Evolutionary conservation across 2,113 vertebrate species (phyloP).

Genomic region (Otocyon megalotis): DNA sequence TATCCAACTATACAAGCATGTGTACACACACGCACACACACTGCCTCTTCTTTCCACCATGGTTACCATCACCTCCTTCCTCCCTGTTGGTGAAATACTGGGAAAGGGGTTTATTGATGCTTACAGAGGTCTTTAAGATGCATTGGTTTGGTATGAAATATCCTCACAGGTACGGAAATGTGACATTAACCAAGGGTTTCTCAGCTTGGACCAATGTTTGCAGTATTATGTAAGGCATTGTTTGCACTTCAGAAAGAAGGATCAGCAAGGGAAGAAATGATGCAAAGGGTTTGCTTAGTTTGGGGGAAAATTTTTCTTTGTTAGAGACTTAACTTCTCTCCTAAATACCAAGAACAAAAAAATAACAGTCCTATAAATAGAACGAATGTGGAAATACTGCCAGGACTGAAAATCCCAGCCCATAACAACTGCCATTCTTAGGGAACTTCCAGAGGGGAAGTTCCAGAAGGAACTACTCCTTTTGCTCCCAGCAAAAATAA

Average conservation of each 20-base stretch:
- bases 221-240: slow-evolving; percentile 12
- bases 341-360: slow-evolving; percentile 10
- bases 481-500: slow-evolving; percentile 46
- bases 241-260: slow-evolving; percentile 15
- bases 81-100: not conserved
- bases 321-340: slow-evolving; percentile 2
- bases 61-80: not conserved
- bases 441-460: not conserved
- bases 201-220: slow-evolving; percentile 32
- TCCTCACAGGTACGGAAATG: not conserved
- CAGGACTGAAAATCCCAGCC: slow-evolving; percentile 53
- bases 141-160: not conserved
- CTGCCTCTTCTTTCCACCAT: not conserved
- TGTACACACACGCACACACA: not conserved
- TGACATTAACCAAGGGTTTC: not conserved
- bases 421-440: not conserved
- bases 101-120: not conserved
- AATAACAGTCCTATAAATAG: slow-evolving; percentile 45
- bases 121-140: not conserved
- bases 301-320: not conserved
- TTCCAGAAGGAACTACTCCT: not conserved
- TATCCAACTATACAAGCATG: not conserved
- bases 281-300: slow-evolving; percentile 45
- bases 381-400: slow-evolving; percentile 9
- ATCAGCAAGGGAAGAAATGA: not conserved